Conservation (phyloP, 2,888 invertebrate genomes). For the Mythimna lalbum region DNA sequence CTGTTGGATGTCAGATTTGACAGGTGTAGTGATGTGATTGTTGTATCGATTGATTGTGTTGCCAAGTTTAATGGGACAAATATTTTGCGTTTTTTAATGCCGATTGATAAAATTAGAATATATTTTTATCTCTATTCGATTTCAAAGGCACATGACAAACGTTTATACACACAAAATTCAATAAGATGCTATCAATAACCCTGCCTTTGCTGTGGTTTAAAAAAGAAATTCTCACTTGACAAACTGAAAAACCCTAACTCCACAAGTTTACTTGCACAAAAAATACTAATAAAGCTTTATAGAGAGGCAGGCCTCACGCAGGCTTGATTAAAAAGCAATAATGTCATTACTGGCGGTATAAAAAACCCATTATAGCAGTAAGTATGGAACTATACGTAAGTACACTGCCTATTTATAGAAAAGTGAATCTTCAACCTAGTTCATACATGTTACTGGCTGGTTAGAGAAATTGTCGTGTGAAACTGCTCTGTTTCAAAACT, state of each 20-base stretch:
- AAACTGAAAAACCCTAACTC: slow-evolving; percentile 14
- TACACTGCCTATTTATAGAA: slow-evolving; percentile 44
- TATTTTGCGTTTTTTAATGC: not conserved
- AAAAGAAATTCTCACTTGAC: not conserved
- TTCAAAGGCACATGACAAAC: not conserved
- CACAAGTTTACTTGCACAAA: slow-evolving; percentile 22
- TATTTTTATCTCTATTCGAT: not conserved
- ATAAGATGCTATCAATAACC: not conserved
- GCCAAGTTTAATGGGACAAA: not conserved
- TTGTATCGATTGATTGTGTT: not conserved
- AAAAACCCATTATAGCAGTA: slow-evolving; percentile 78
- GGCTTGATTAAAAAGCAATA: slow-evolving; percentile 85
- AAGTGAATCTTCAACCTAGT: slow-evolving; percentile 41
- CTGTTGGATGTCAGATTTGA: not conserved
- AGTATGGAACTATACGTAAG: slow-evolving; percentile 23
- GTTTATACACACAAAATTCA: not conserved
- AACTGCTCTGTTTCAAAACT: not conserved
- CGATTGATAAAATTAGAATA: too few relatives aligned
- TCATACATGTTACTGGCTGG: slow-evolving; percentile 19
- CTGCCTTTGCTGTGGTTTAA: not conserved
- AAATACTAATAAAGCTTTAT: slow-evolving; percentile 14
- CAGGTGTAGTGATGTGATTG: not conserved
- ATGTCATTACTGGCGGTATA: slow-evolving; percentile 81
- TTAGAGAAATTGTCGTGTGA: slow-evolving; percentile 28
- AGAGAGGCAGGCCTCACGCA: slow-evolving; percentile 73